Evolutionary conservation across 2,113 vertebrate species (phyloP), one percentile per base, ranked within the genome.

Genomic region (Mungos mungo): DNA sequence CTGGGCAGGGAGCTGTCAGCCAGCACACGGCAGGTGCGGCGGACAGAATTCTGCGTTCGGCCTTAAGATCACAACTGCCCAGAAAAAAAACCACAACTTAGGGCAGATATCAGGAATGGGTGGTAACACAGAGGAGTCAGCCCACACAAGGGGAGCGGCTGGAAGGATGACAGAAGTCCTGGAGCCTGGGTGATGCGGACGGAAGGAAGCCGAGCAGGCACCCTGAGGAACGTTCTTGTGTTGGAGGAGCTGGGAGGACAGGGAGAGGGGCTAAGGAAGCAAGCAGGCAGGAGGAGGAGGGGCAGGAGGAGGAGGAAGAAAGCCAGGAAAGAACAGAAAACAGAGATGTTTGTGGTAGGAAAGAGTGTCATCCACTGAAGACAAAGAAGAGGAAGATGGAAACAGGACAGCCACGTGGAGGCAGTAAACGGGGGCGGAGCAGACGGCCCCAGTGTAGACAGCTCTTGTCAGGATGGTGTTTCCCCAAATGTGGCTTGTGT

Each of bases 11-110:
- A 47, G 71, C 38, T 57, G 38, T 9, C 71, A 57, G 33, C 11
- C 38, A 84, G 74, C 41, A n/a, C 45, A 57, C 5, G 11, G 16
- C 18, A 95, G 25, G 18, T 16, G 21, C n/a, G 65, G 52, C 6
- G 4, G n/a, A 15, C 14, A 29, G 7, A 68, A 88, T 14, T 66
- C 41, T 66, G 41, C 69, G 5, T 60, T 57, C 9, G 66, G n/a
- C 9, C 93, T 95, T 90, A 60, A 93, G 80, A 72, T 65, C 10
- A 89, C 31, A 79, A 45, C 2, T 63, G 12, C 16, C 54, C 71
- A 89, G 65, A 18, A 8, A 13, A 41, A 19, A 86, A 66, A 13
- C 31, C 81, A 1, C 66, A 86, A 35, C n/a, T 95, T 18, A 65
- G 86, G 66, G 89, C 8, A 79, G 52, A 52, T 35, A n/a, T 52